Percentiles rank a stretch among this genome's conserved stretches.
These are phyloP conservation scores for Zaprionus bogoriensis DNA, from an alignment of 2,888 invertebrate genomes.

Conservation along the genomic window DNA sequence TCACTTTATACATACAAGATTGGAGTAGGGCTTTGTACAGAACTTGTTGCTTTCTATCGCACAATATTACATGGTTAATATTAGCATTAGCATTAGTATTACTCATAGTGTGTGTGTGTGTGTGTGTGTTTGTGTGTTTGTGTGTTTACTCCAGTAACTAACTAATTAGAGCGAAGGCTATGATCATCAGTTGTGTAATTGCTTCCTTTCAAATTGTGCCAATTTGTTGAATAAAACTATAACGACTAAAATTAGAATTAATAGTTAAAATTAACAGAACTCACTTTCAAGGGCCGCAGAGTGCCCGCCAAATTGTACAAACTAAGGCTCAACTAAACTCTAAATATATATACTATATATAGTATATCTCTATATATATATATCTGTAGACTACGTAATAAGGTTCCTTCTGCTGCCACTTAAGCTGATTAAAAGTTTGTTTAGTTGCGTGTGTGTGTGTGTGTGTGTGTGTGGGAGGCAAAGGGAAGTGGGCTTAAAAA, in stretches of 20 bases:
- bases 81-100: conserved; percentile 52
- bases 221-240: conserved; percentile 62
- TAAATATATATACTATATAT: conserved; percentile 34
- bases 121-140: conserved; percentile 32
- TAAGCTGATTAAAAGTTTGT: conserved; percentile 47
- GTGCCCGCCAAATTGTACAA: conserved; percentile 33
- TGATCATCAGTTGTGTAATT: conserved; percentile 32
- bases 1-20: conserved; percentile 70
- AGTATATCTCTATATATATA: conserved; percentile 26
- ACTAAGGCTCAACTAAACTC: conserved; percentile 60
- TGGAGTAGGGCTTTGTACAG: conserved; percentile 76
- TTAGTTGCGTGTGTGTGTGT: conserved; percentile 21
- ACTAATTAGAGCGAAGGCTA: conserved; percentile 52
- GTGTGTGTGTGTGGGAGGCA: background rate
- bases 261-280: conserved; percentile 66
- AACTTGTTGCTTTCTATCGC: conserved; percentile 49
- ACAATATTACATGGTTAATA: conserved; percentile 49
- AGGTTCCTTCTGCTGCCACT: conserved; percentile 55
- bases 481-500: conserved; percentile 22
- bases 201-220: conserved; percentile 51
- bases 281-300: conserved; percentile 23
- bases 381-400: conserved; percentile 36
- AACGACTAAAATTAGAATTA: conserved; percentile 63
- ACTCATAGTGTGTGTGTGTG: conserved; percentile 33
- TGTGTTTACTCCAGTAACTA: conserved; percentile 66